phyloP scores from a whole-genome alignment of 35 echinoderm and acorn worm species.

The Hemicentrotus pulcherrimus region DNA sequence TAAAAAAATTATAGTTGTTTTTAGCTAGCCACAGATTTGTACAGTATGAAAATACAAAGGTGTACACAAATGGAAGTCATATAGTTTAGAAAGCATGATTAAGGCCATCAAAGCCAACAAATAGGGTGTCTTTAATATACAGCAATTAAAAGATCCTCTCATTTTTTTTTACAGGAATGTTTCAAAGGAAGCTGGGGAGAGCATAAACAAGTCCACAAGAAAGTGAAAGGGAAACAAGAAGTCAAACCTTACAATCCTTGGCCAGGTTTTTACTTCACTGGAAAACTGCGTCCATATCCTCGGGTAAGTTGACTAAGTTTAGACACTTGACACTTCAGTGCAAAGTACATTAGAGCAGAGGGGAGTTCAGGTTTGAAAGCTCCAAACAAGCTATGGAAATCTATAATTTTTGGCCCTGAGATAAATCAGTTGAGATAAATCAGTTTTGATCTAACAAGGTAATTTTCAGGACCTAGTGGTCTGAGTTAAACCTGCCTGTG shows the following conservation, averaged over 20 bases:
- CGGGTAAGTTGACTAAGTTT: constrained; percentile 29
- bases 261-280: constrained; percentile 72
- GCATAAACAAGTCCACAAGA: constrained; percentile 80
- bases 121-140: too few species aligned
- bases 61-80: neutral
- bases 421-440: too few species aligned
- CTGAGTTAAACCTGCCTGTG: too few species aligned
- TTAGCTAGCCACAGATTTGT: neutral
- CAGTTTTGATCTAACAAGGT: too few species aligned
- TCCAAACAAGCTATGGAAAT: too few species aligned
- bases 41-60: neutral
- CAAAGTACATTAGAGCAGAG: too few species aligned
- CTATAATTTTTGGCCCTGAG: too few species aligned
- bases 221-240: constrained; percentile 39
- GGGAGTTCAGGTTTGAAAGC: too few species aligned
- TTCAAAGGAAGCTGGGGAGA: constrained; percentile 77
- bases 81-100: neutral
- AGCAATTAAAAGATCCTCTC: neutral
- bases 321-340: neutral
- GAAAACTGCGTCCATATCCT: constrained; percentile 65
- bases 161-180: constrained; percentile 59
- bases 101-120: neutral
- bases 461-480: too few species aligned
- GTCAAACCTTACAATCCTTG: constrained; percentile 60
- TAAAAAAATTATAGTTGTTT: neutral